phyloP scores from a whole-genome alignment of 2,888 invertebrate genomes.

The Archaeoteleia sp. region DNA sequence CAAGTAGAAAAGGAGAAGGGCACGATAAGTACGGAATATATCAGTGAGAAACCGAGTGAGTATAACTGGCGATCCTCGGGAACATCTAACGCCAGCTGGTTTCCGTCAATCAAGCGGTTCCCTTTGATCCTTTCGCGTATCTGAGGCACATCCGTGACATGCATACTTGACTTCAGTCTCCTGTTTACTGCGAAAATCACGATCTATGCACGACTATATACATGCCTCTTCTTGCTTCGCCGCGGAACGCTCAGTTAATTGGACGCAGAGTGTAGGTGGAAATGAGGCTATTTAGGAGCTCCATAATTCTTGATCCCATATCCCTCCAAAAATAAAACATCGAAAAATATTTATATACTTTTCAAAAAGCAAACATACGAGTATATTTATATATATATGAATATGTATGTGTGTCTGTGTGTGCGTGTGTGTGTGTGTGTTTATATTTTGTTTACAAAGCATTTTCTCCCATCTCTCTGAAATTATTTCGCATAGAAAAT shows the following conservation, averaged over 20 bases:
- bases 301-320: too few species aligned
- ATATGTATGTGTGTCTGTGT: too few species aligned
- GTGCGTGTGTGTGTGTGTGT: too few species aligned
- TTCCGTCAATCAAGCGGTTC: conserved; percentile 69
- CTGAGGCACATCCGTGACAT: conserved; percentile 53
- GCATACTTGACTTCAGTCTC: conserved; percentile 6
- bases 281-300: conserved; percentile 3
- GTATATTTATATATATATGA: too few species aligned
- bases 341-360: too few species aligned
- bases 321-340: neutral
- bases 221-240: neutral
- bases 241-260: conserved; percentile 10
- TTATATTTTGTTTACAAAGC: too few species aligned
- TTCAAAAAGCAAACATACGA: too few species aligned
- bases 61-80: conserved; percentile 60
- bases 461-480: too few species aligned
- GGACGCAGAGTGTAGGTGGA: neutral
- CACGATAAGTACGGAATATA: conserved; percentile 1
- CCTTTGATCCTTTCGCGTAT: conserved; percentile 66
- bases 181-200: neutral
- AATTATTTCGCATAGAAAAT: too few species aligned
- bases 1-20: conserved; percentile 7
- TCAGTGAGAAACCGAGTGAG: conserved; percentile 57
- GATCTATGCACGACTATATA: neutral
- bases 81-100: conserved; percentile 70